Percentiles rank a stretch among this genome's conserved stretches.
Evolutionary conservation across 2,888 invertebrate species (phyloP).

Genomic region (Leptinotarsa haldemani): DNA sequence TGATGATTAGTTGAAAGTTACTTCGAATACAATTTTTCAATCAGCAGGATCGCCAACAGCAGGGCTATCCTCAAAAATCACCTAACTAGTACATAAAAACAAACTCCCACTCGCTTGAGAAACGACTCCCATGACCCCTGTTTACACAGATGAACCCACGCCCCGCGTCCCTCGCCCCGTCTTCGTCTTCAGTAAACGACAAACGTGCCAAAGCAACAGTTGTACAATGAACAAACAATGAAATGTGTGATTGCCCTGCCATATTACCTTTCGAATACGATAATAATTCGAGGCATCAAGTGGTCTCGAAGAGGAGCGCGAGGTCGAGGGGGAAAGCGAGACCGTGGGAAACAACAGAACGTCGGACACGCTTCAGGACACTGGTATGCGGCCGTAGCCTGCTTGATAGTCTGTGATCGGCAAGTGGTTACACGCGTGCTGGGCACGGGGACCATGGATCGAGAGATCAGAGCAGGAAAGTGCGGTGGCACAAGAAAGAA

Average conservation of each 20-base stretch:
- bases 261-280: constrained; percentile 25
- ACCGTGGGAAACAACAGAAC: constrained; percentile 62
- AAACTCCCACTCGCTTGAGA: neutral
- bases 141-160: constrained; percentile 9
- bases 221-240: constrained; percentile 21
- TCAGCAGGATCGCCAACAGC: neutral
- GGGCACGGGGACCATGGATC: constrained; percentile 55
- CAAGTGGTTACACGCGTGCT: constrained; percentile 60
- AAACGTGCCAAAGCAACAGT: constrained; percentile 28
- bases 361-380: constrained; percentile 61
- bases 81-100: neutral
- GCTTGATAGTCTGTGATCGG: constrained; percentile 52
- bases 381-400: constrained; percentile 57
- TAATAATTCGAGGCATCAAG: constrained; percentile 36
- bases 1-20: too few species aligned
- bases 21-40: too few species aligned
- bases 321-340: constrained; percentile 42
- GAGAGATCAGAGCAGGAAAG: constrained; percentile 33
- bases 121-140: constrained; percentile 15
- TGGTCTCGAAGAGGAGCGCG: constrained; percentile 35
- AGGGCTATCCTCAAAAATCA: neutral
- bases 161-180: neutral
- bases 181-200: constrained; percentile 18
- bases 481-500: constrained; percentile 4
- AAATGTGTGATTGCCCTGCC: constrained; percentile 25